Evolutionary conservation across 2,888 invertebrate species (phyloP).

Genomic region (Prosopocoilus inquinatus): DNA sequence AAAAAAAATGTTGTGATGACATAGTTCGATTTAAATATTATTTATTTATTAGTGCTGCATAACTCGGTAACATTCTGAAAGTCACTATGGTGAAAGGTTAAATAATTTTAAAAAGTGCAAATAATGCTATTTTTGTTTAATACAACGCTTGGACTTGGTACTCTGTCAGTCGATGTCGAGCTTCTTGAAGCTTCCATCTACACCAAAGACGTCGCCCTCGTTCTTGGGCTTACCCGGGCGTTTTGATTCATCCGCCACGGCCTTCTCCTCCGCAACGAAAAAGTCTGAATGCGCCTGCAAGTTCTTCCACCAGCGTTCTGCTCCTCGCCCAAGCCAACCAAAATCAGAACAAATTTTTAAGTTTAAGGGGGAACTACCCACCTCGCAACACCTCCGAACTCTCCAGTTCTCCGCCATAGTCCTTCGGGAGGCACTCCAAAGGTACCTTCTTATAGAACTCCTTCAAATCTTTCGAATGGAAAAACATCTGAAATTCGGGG

Average conservation of each 20-base stretch:
- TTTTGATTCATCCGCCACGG: constrained; percentile 56
- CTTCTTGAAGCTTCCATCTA: constrained; percentile 71
- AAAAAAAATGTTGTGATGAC: no score
- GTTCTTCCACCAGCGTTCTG: constrained; percentile 30
- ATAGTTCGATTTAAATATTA: no score
- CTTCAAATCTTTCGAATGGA: constrained; percentile 10
- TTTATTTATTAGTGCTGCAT: no score
- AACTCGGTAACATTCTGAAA: no score
- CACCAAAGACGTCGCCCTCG: constrained; percentile 60
- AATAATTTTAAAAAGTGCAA: no score
- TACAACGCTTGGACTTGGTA: no score
- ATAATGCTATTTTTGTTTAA: no score
- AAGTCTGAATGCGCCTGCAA: constrained; percentile 41
- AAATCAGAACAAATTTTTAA: neutral
- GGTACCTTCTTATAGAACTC: constrained; percentile 16
- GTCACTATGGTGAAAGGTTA: no score
- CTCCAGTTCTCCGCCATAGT: constrained; percentile 15
- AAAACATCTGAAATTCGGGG: constrained; percentile 8
- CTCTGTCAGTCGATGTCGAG: constrained; percentile 63
- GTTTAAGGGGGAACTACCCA: neutral
- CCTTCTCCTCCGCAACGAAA: constrained; percentile 53
- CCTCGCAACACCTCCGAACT: neutral
- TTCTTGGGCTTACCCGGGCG: constrained; percentile 63
- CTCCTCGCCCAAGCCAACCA: neutral
- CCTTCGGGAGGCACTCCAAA: constrained; percentile 16